A percentile compares a stretch with the other conserved stretches of the same genome.
Conservation (phyloP, 2,113 vertebrate species). For the Addax nasomaculatus region DNA sequence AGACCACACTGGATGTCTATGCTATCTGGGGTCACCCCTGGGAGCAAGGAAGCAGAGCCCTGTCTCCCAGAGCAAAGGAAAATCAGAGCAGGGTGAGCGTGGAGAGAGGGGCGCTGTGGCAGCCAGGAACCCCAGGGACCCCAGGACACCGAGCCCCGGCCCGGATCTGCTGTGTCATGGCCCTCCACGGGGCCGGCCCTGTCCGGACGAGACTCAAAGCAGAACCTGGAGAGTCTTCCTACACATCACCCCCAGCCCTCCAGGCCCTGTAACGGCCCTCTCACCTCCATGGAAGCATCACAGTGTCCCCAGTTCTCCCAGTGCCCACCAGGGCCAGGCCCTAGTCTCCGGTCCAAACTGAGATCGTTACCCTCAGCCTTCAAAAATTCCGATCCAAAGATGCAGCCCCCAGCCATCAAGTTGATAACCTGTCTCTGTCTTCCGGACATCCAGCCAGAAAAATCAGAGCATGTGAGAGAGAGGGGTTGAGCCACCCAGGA, state of each 20-base stretch:
- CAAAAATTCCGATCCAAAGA: not conserved
- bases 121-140: not conserved
- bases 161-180: not conserved
- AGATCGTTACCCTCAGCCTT: not conserved
- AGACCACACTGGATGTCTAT: too few species aligned
- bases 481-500: accelerated
- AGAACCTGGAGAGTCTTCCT: not conserved
- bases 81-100: not conserved
- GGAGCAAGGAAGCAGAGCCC: not conserved
- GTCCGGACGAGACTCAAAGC: too few species aligned
- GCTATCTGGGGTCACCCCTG: not conserved
- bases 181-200: not conserved
- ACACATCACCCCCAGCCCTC: accelerated
- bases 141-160: not conserved
- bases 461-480: too few species aligned
- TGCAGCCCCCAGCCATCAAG: not conserved
- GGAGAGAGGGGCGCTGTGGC: accelerated
- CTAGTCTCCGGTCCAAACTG: not conserved
- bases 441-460: not conserved
- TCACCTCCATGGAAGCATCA: too few species aligned
- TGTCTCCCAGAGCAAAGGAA: not conserved
- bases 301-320: not conserved
- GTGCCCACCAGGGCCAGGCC: not conserved
- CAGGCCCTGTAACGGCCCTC: accelerated
- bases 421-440: not conserved